These are phyloP conservation scores for Machaerirhynchus nigripectus DNA, from an alignment of 2,113 vertebrate genomes.

Conservation along the genomic window DNA sequence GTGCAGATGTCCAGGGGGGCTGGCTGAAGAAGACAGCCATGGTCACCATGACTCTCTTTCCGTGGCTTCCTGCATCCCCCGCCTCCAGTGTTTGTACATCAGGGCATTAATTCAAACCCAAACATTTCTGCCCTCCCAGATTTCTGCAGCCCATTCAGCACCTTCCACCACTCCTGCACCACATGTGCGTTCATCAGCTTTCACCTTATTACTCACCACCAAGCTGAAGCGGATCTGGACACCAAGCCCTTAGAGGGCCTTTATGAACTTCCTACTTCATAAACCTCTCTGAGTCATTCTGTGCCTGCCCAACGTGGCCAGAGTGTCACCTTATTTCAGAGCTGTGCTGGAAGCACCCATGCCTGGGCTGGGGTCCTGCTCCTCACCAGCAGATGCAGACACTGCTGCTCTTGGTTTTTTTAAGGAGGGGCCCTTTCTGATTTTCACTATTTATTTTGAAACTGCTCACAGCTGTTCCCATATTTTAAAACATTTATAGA, in stretches of 20 bases:
- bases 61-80: background rate
- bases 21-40: background rate
- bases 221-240: background rate
- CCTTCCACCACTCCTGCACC: background rate
- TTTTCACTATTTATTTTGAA: background rate
- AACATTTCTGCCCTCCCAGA: background rate
- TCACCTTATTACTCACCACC: background rate
- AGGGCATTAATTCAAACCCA: background rate
- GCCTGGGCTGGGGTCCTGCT: background rate
- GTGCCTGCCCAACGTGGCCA: background rate
- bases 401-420: background rate
- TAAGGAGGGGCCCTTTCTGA: background rate
- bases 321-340: background rate
- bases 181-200: background rate
- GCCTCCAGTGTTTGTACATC: background rate
- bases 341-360: background rate
- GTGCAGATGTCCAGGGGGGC: rapidly evolving
- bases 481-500: background rate
- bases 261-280: conserved; percentile 1
- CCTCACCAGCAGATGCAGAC: background rate
- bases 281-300: conserved; percentile 3
- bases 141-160: background rate
- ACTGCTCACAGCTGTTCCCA: background rate
- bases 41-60: background rate
- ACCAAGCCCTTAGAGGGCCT: background rate